Percentiles rank a stretch among this genome's conserved stretches.
Evolutionary conservation across 2,797 vertebrate species (phyloP).

Genomic region (Gallirallus australis): DNA sequence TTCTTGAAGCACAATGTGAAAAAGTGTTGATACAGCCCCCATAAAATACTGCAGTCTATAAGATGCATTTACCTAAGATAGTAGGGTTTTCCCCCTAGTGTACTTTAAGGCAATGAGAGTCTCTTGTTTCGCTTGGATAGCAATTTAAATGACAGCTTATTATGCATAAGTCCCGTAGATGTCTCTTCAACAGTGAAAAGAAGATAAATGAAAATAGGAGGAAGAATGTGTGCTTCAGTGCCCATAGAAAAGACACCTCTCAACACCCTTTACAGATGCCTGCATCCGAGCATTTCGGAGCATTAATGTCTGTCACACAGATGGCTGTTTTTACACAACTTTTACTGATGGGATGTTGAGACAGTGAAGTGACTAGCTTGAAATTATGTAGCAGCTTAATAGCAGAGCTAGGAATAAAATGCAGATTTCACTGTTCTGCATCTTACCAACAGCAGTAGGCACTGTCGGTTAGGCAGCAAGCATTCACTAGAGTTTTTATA

Average conservation of each 20-base stretch:
- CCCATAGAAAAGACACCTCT: background rate
- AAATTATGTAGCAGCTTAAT: background rate
- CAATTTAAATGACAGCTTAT: background rate
- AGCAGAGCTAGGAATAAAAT: background rate
- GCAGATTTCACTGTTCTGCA: background rate
- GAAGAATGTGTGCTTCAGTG: background rate
- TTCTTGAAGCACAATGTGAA: background rate
- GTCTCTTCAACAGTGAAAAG: background rate
- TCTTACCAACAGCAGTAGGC: accelerated
- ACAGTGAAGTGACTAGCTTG: background rate
- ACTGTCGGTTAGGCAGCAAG: background rate
- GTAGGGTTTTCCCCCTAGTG: background rate
- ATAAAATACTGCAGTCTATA: background rate
- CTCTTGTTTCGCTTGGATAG: background rate
- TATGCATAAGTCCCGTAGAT: background rate
- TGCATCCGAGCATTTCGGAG: background rate
- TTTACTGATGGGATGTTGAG: background rate
- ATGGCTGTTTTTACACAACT: background rate
- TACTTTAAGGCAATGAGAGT: background rate
- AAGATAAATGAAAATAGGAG: background rate
- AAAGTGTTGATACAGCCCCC: background rate
- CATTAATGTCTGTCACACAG: background rate
- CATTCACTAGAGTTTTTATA: background rate
- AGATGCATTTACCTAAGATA: background rate
- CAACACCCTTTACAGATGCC: background rate